Conservation (phyloP, 2,113 vertebrate species). For the Menidia beryllina region DNA sequence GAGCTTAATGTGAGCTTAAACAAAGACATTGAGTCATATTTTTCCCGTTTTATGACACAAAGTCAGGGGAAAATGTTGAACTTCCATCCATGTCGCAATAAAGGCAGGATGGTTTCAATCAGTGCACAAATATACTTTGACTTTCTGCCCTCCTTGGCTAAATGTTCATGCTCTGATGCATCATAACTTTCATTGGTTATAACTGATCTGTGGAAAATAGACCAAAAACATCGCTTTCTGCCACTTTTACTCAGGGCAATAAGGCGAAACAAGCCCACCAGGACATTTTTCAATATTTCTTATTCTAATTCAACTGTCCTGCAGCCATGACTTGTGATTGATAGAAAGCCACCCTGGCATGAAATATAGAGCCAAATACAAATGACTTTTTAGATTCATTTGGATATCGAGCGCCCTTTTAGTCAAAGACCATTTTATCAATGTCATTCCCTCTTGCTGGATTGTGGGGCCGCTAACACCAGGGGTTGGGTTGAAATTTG, state of each 20-base stretch:
- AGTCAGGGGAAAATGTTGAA: not conserved
- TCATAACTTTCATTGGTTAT: conserved; percentile 12
- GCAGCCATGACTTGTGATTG: not conserved
- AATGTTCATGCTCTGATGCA: not conserved
- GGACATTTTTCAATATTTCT: not conserved
- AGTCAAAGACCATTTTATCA: not conserved
- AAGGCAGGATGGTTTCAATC: conserved; percentile 5
- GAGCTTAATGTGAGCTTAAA: not conserved
- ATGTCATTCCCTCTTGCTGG: not conserved
- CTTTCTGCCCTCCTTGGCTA: not conserved
- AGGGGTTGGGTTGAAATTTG: not conserved
- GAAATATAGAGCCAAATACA: too few species aligned
- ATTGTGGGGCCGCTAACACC: not conserved
- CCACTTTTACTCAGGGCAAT: conserved; percentile 3
- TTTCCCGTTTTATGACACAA: too few species aligned
- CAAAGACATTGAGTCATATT: not conserved
- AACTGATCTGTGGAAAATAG: conserved; percentile 19
- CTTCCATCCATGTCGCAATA: not conserved
- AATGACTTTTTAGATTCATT: too few species aligned
- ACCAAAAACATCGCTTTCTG: not conserved
- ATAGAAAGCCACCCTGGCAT: too few species aligned
- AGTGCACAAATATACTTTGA: not conserved
- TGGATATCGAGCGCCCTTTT: not conserved
- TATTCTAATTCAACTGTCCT: not conserved
- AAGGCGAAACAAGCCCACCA: too few species aligned